These are phyloP conservation scores for Anabas testudineus DNA, from an alignment of 2,797 vertebrate genomes.

Conservation along the genomic window DNA sequence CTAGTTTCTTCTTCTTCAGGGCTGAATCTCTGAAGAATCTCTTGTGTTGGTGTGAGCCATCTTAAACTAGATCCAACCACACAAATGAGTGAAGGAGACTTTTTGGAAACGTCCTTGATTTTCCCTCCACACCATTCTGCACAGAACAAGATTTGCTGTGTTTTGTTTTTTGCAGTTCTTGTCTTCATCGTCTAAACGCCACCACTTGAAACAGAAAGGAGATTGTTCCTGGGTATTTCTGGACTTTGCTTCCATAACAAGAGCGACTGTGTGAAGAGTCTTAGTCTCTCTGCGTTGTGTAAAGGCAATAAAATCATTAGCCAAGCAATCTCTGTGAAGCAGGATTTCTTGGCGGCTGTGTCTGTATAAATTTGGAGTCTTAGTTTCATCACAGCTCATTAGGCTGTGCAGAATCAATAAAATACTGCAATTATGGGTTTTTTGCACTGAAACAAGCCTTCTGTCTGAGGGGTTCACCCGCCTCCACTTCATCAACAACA, in stretches of 20 bases:
- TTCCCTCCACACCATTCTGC: slow-evolving; percentile 3
- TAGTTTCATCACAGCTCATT: slow-evolving; percentile 53
- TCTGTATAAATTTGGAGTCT: slow-evolving; percentile 21
- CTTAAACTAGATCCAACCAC: slow-evolving; percentile 26
- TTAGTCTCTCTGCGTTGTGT: neutral
- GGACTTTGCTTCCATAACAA: neutral
- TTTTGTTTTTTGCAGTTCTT: slow-evolving; percentile 9
- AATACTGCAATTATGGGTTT: slow-evolving; percentile 33
- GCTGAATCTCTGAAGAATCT: slow-evolving; percentile 24
- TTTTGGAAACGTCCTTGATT: slow-evolving; percentile 43
- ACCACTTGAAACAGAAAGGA: slow-evolving; percentile 7
- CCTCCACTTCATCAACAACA: slow-evolving; percentile 11
- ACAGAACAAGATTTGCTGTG: neutral
- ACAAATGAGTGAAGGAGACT: slow-evolving; percentile 25
- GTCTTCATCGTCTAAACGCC: neutral
- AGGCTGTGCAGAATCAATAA: slow-evolving; percentile 40
- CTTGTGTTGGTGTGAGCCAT: slow-evolving; percentile 23
- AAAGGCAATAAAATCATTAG: slow-evolving; percentile 26
- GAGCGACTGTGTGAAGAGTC: slow-evolving; percentile 9
- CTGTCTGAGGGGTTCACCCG: neutral
- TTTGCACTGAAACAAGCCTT: slow-evolving; percentile 14
- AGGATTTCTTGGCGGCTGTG: slow-evolving; percentile 10
- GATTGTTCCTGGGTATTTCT: slow-evolving; percentile 13
- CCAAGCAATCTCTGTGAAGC: slow-evolving; percentile 8
- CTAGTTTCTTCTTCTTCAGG: neutral